Percentiles rank a stretch among this genome's conserved stretches.
phyloP scores from a whole-genome alignment of 1,140 invertebrate genomes.

The Lepeophtheirus salmonis region DNA sequence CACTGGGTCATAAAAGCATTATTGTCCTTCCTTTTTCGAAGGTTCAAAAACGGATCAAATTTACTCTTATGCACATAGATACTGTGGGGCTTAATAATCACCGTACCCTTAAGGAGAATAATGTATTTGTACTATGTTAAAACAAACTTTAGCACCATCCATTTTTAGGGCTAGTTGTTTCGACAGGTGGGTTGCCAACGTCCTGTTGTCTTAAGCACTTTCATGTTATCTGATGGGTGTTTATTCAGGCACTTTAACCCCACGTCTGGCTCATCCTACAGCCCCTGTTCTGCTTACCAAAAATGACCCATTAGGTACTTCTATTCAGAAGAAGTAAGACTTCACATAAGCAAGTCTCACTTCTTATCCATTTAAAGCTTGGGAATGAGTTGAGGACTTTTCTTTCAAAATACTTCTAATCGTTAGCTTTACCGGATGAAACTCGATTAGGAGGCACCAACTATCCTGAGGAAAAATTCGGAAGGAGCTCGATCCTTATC shows the following conservation, averaged over 20 bases:
- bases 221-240: slow-evolving; percentile 54
- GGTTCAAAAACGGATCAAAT: too few relatives aligned
- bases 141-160: too few relatives aligned
- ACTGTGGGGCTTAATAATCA: too few relatives aligned
- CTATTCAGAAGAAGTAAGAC: slow-evolving; percentile 30
- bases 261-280: slow-evolving; percentile 62
- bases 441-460: slow-evolving; percentile 29
- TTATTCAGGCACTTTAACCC: slow-evolving; percentile 47
- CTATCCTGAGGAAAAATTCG: slow-evolving; percentile 75
- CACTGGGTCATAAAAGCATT: too few relatives aligned
- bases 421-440: slow-evolving; percentile 46
- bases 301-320: slow-evolving; percentile 64
- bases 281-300: slow-evolving; percentile 80
- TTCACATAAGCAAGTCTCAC: slow-evolving; percentile 46
- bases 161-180: too few relatives aligned
- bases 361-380: slow-evolving; percentile 71
- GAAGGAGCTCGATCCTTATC: slow-evolving; percentile 42
- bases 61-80: too few relatives aligned
- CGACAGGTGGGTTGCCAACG: too few relatives aligned
- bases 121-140: too few relatives aligned
- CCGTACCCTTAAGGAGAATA: too few relatives aligned
- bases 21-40: too few relatives aligned
- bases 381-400: slow-evolving; percentile 63
- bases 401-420: slow-evolving; percentile 61
- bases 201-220: slow-evolving; percentile 66